Evolutionary conservation across 23 tunicate genomes (phyloP).

Genomic region (Phallusia fumigata): DNA sequence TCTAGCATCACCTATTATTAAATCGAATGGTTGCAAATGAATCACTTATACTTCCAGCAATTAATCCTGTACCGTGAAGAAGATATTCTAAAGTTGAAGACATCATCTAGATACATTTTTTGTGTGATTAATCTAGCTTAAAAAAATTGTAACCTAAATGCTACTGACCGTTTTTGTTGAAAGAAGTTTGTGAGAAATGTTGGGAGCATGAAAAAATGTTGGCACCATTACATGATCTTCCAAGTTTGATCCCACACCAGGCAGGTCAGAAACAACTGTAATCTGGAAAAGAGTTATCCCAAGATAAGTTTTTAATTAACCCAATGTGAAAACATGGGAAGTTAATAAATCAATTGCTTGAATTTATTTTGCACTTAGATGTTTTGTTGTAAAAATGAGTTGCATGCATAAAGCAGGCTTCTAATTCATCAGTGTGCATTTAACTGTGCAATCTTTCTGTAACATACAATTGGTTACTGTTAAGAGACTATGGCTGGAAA

Average conservation of each 20-base stretch:
- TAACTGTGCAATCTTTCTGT: too few species aligned
- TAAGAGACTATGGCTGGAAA: too few species aligned
- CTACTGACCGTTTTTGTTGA: slow-evolving; percentile 1
- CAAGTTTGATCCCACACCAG: slow-evolving; percentile 47
- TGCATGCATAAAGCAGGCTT: too few species aligned
- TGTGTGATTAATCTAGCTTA: not conserved
- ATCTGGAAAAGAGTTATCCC: slow-evolving; percentile 4
- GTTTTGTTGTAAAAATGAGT: too few species aligned
- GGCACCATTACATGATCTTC: slow-evolving; percentile 44
- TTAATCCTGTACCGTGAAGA: slow-evolving; percentile 12
- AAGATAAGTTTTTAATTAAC: too few species aligned
- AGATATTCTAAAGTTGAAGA: not conserved
- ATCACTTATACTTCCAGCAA: not conserved
- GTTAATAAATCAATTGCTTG: too few species aligned
- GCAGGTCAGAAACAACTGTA: slow-evolving; percentile 21
- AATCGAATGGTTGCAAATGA: slow-evolving; percentile 4
- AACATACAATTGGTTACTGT: too few species aligned
- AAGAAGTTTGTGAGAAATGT: slow-evolving; percentile 16
- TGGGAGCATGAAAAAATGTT: slow-evolving; percentile 35
- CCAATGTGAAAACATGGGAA: too few species aligned
- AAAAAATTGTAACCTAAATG: too few species aligned
- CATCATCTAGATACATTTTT: not conserved
- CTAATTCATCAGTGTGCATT: too few species aligned
- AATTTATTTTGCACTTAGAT: too few species aligned
- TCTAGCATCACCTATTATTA: not conserved